Conservation (phyloP, 2,113 vertebrate genomes). For the Sigmodon hispidus region DNA sequence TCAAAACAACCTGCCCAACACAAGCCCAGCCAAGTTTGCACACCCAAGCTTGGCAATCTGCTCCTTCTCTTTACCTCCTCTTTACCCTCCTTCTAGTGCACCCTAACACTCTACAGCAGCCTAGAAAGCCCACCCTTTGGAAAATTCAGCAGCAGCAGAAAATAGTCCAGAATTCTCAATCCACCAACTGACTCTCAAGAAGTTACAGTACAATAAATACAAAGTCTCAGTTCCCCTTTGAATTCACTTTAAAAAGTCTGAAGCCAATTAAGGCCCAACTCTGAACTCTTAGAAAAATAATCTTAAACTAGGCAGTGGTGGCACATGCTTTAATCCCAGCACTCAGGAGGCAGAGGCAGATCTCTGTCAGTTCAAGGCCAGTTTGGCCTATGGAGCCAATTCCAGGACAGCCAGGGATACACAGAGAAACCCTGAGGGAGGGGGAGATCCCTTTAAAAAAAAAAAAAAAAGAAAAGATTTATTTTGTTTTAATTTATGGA, state of each 20-base stretch:
- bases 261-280: background rate
- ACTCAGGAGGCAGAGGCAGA: too few species aligned
- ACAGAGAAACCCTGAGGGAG: too few species aligned
- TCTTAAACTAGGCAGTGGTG: too few species aligned
- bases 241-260: background rate
- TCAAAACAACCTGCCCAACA: background rate
- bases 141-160: background rate
- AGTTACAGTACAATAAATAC: background rate
- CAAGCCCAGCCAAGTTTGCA: background rate
- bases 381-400: too few species aligned
- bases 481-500: background rate
- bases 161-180: background rate
- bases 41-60: background rate
- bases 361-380: too few species aligned
- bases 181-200: background rate
- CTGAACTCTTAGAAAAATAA: background rate
- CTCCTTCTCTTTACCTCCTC: background rate
- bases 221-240: background rate
- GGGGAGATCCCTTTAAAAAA: too few species aligned
- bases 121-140: background rate
- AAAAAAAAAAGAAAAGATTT: too few species aligned
- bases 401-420: too few species aligned
- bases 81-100: background rate
- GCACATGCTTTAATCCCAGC: too few species aligned
- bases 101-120: background rate